Conservation (phyloP, 2,113 vertebrate species). For the Caloenas nicobarica region DNA sequence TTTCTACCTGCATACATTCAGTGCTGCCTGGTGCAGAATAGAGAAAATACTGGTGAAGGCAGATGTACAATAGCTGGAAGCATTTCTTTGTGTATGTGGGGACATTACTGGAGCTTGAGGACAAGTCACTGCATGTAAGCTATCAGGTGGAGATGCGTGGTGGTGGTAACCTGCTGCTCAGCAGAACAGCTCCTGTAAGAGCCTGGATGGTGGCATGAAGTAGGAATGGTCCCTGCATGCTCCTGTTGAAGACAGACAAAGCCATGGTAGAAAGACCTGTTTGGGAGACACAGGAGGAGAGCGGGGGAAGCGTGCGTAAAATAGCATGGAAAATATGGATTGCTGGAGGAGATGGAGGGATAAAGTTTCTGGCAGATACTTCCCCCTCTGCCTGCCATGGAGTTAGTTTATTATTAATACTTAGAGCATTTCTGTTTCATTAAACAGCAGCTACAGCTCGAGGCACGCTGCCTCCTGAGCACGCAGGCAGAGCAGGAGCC, state of each 20-base stretch:
- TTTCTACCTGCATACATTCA: background rate
- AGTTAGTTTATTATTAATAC: slow-evolving; percentile 51
- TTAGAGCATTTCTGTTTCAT: slow-evolving; percentile 19
- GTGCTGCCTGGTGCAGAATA: background rate
- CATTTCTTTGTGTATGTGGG: background rate
- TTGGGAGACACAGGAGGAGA: background rate
- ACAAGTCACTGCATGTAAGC: rapidly evolving
- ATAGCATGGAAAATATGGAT: background rate
- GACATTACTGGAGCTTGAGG: background rate
- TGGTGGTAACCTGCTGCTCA: background rate
- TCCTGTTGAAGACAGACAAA: background rate
- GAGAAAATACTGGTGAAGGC: background rate
- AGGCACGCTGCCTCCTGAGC: background rate
- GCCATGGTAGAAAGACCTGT: background rate
- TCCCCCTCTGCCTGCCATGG: background rate
- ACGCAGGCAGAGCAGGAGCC: background rate
- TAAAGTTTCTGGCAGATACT: background rate
- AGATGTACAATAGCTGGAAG: background rate
- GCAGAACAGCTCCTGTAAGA: background rate
- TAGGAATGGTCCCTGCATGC: background rate
- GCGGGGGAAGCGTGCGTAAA: background rate
- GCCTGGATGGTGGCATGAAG: rapidly evolving
- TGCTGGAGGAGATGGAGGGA: background rate
- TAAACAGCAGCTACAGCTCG: background rate
- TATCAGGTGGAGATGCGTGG: rapidly evolving